phyloP scores from a whole-genome alignment of 2,888 invertebrate species.

The Leptopilina drosophilae region DNA sequence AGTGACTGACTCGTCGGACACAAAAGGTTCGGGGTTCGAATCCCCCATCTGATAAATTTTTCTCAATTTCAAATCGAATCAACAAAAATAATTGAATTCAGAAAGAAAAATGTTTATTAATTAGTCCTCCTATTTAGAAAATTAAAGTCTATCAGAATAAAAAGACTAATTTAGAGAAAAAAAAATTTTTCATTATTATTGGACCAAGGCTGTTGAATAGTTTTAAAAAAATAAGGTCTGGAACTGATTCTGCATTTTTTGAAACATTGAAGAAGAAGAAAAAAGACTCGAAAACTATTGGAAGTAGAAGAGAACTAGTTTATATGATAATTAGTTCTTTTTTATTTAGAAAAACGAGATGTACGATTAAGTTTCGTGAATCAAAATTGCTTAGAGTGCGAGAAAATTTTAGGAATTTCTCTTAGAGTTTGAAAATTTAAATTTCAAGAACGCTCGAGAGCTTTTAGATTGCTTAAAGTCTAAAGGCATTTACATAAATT shows the following conservation, averaged over 20 bases:
- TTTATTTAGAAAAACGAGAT: constrained; percentile 14
- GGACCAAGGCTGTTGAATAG: constrained; percentile 22
- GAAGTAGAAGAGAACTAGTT: constrained; percentile 29
- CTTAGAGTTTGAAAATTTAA: constrained; percentile 31
- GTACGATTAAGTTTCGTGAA: constrained; percentile 18
- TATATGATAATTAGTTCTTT: constrained; percentile 32
- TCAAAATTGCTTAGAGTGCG: constrained; percentile 31
- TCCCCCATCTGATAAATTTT: too few relatives aligned
- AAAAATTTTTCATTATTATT: neutral
- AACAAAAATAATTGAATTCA: too few relatives aligned
- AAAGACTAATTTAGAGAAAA: neutral
- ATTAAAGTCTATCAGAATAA: neutral
- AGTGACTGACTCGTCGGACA: too few relatives aligned
- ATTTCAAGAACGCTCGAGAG: constrained; percentile 24
- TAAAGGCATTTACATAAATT: constrained; percentile 31
- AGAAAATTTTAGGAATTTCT: constrained; percentile 16
- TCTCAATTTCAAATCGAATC: too few relatives aligned
- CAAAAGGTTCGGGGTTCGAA: too few relatives aligned
- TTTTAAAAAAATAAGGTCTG: neutral
- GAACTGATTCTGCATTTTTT: constrained; percentile 27
- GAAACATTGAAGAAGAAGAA: constrained; percentile 17
- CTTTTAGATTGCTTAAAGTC: constrained; percentile 20
- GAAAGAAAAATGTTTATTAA: too few relatives aligned
- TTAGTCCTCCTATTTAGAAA: too few relatives aligned
- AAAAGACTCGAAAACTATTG: constrained; percentile 7